A percentile compares a stretch with the other conserved stretches of the same genome.
phyloP scores from a whole-genome alignment of 2,888 invertebrate species.

The Chamaedrilus cognettii region DNA sequence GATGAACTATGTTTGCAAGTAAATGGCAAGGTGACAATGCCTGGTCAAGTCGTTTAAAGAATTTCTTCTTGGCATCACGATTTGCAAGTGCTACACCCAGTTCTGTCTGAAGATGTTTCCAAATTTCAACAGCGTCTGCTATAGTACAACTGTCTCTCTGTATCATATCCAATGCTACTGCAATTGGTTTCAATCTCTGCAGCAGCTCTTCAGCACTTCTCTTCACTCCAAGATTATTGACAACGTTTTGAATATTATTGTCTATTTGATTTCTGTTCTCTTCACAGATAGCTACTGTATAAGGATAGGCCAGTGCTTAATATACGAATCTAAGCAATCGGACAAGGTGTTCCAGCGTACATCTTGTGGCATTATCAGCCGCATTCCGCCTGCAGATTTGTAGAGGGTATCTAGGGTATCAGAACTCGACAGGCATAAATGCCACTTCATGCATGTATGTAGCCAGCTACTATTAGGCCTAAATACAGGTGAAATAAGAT shows the following conservation, averaged over 20 bases:
- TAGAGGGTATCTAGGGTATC: background rate
- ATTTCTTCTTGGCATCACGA: background rate
- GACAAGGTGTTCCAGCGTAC: slow-evolving; percentile 5
- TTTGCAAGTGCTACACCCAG: background rate
- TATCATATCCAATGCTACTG: slow-evolving; percentile 5
- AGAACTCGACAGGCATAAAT: too few relatives aligned
- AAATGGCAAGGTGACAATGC: slow-evolving; percentile 3
- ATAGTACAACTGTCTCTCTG: slow-evolving; percentile 5
- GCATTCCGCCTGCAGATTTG: slow-evolving; percentile 1
- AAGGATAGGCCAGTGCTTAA: background rate
- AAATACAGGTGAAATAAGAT: too few relatives aligned
- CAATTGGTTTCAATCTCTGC: background rate
- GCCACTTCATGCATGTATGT: too few relatives aligned
- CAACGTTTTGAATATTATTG: slow-evolving; percentile 1
- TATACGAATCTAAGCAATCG: background rate
- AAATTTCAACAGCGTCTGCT: slow-evolving; percentile 10
- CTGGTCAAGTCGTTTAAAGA: slow-evolving; percentile 2
- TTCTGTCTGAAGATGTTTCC: slow-evolving; percentile 6
- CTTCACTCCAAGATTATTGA: background rate
- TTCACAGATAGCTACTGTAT: too few relatives aligned
- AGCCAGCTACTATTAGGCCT: too few relatives aligned
- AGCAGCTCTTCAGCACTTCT: slow-evolving; percentile 6
- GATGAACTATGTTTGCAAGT: background rate
- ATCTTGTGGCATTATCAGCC: background rate
- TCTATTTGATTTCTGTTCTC: slow-evolving; percentile 9